phyloP scores from a whole-genome alignment of 1,140 invertebrate genomes.

The Drosophila micromelanica region DNA sequence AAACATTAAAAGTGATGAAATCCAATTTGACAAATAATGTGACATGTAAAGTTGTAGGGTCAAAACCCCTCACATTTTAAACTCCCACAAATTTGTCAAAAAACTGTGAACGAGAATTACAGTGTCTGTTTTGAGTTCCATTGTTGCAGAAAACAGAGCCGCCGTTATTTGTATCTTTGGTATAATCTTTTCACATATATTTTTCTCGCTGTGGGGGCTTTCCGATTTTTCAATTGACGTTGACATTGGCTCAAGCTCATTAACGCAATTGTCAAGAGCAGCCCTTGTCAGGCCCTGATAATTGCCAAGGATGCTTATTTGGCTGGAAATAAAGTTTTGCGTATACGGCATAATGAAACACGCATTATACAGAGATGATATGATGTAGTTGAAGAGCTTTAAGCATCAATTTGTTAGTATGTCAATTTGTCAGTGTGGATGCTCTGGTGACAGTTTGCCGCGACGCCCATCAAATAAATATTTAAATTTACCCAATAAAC shows the following conservation, averaged over 20 bases:
- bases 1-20: too few relatives aligned
- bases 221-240: slow-evolving; percentile 13
- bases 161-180: neutral
- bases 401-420: slow-evolving; percentile 21
- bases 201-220: slow-evolving; percentile 5
- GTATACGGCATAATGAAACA: neutral
- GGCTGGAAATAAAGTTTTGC: slow-evolving; percentile 10
- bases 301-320: slow-evolving; percentile 31
- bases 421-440: slow-evolving; percentile 6
- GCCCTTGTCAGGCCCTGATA: slow-evolving; percentile 27
- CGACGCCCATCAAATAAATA: slow-evolving; percentile 16
- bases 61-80: too few relatives aligned
- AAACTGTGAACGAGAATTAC: too few relatives aligned
- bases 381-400: slow-evolving; percentile 15
- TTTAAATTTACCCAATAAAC: slow-evolving; percentile 26
- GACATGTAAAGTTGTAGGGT: too few relatives aligned
- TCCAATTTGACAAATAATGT: too few relatives aligned
- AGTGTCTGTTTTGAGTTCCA: neutral
- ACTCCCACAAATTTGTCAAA: too few relatives aligned
- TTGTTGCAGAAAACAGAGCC: neutral
- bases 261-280: slow-evolving; percentile 49
- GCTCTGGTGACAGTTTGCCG: slow-evolving; percentile 14
- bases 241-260: slow-evolving; percentile 39
- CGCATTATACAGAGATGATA: slow-evolving; percentile 1
- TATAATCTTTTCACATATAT: neutral